phyloP scores from a whole-genome alignment of 2,797 vertebrate species.

The Micromesistius poutassou region DNA sequence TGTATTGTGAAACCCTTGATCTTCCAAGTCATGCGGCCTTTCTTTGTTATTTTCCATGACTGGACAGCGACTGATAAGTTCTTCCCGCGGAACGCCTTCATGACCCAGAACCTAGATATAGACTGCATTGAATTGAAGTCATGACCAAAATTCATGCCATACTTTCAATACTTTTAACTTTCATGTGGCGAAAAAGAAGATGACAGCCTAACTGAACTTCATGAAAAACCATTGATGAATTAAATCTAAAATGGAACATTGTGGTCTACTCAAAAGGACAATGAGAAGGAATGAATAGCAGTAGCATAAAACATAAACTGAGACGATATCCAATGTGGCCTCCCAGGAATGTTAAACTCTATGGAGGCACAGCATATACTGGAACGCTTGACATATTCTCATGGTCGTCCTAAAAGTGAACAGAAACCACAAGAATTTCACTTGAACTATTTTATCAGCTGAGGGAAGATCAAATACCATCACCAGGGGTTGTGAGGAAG shows the following conservation, averaged over 20 bases:
- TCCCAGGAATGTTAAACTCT: not conserved
- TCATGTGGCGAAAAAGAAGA: not conserved
- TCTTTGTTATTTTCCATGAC: not conserved
- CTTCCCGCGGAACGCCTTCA: not conserved
- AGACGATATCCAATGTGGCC: not conserved
- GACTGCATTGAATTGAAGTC: not conserved
- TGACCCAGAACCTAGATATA: not conserved
- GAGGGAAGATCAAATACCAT: conserved; percentile 55
- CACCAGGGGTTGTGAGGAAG: conserved; percentile 57
- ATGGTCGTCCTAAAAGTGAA: conserved; percentile 37
- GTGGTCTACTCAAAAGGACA: not conserved
- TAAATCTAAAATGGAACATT: not conserved
- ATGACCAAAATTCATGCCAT: not conserved
- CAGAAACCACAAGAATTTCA: conserved; percentile 55
- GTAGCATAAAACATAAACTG: not conserved
- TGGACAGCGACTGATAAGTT: not conserved
- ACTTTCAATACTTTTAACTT: too few species aligned
- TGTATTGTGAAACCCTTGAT: not conserved
- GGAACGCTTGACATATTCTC: conserved; percentile 26
- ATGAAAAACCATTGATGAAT: not conserved
- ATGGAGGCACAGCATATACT: not conserved
- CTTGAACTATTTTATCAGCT: conserved; percentile 44
- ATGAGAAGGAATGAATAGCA: not conserved
- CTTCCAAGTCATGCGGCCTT: not conserved
- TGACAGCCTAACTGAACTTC: not conserved